phyloP scores from a whole-genome alignment of 2,797 vertebrate species.

The Sciurus carolinensis region DNA sequence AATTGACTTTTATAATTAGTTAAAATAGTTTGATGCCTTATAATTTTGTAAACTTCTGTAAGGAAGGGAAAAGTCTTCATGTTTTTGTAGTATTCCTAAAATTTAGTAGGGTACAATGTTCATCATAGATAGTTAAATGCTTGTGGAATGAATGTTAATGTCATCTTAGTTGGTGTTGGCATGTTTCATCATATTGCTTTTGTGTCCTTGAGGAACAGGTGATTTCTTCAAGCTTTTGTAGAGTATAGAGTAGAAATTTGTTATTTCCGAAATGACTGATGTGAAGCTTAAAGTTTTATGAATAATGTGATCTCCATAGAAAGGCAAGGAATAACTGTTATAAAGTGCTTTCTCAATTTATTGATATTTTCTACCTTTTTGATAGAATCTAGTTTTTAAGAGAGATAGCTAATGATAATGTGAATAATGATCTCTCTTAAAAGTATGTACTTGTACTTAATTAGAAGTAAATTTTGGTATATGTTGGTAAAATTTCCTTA shows the following conservation, averaged over 20 bases:
- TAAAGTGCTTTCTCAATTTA: not conserved
- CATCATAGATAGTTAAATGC: not conserved
- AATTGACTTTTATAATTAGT: not conserved
- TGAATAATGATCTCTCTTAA: not conserved
- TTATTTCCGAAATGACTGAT: slow-evolving; percentile 35
- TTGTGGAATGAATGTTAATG: not conserved
- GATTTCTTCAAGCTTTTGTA: not conserved
- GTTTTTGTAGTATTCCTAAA: slow-evolving; percentile 19
- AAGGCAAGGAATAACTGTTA: slow-evolving; percentile 23
- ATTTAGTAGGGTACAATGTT: not conserved
- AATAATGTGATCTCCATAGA: not conserved
- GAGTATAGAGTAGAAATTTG: not conserved
- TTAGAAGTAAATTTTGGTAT: slow-evolving; percentile 47
- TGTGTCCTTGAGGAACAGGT: not conserved
- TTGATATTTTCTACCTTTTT: not conserved
- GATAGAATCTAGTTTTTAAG: not conserved
- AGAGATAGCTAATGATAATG: not conserved
- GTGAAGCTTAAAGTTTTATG: slow-evolving; percentile 40
- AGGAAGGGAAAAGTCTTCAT: not conserved
- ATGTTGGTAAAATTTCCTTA: not conserved
- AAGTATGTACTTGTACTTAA: not conserved
- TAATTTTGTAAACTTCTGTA: slow-evolving; percentile 28
- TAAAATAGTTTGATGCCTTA: slow-evolving; percentile 34
- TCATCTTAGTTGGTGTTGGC: not conserved
- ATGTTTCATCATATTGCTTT: slow-evolving; percentile 7